Evolutionary conservation across 1,140 invertebrate genomes (phyloP).

Genomic region (Anastatus disparis): DNA sequence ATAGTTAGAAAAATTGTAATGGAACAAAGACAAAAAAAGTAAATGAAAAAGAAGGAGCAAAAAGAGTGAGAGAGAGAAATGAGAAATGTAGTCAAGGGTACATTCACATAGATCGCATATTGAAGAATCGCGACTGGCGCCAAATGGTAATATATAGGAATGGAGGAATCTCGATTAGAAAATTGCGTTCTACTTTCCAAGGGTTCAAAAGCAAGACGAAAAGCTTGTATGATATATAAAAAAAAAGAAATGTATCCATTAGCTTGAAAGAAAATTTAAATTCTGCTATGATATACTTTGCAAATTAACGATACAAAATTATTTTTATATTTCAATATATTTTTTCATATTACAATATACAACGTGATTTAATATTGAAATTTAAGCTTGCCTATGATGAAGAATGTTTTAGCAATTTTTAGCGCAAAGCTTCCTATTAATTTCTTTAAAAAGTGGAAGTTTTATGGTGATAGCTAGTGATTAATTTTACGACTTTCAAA

Average conservation of each 20-base stretch:
- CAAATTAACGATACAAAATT: too few relatives aligned
- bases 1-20: not conserved
- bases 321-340: too few relatives aligned
- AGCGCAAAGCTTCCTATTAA: too few relatives aligned
- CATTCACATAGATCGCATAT: slow-evolving; percentile 40
- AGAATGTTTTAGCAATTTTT: too few relatives aligned
- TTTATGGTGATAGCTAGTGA: too few relatives aligned
- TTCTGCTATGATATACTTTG: not conserved
- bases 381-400: too few relatives aligned
- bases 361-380: too few relatives aligned
- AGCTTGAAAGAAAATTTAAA: slow-evolving; percentile 7
- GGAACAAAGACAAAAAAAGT: slow-evolving; percentile 16
- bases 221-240: slow-evolving; percentile 28
- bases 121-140: slow-evolving; percentile 19
- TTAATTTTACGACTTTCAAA: too few relatives aligned
- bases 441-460: too few relatives aligned
- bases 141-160: slow-evolving; percentile 9
- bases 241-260: slow-evolving; percentile 22
- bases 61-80: slow-evolving; percentile 36
- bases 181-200: slow-evolving; percentile 12
- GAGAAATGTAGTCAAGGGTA: slow-evolving; percentile 41
- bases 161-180: slow-evolving; percentile 16
- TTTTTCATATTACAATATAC: too few relatives aligned
- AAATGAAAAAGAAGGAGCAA: slow-evolving; percentile 11
- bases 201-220: slow-evolving; percentile 25